Percentiles rank a stretch among this genome's conserved stretches.
Conservation (phyloP, 2,113 vertebrate species). For the Todiramphus chloris region DNA sequence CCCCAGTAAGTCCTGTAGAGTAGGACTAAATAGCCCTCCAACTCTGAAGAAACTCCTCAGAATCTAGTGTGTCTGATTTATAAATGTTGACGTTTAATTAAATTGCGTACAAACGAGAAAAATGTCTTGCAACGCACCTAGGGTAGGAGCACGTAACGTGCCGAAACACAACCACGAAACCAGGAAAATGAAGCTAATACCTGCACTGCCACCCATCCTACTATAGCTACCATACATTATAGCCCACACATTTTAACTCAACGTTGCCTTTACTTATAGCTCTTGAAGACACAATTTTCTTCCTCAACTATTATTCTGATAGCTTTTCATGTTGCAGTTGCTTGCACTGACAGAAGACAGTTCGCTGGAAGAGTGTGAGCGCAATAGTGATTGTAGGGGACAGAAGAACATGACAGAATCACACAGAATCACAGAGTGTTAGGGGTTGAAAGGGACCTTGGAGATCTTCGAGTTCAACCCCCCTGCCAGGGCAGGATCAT, state of each 20-base stretch:
- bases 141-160: neutral
- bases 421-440: too few species aligned
- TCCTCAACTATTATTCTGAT: neutral
- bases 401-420: neutral
- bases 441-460: too few species aligned
- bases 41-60: neutral
- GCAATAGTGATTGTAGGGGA: neutral
- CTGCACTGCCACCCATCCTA: neutral
- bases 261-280: neutral
- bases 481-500: too few species aligned
- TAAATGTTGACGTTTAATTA: neutral
- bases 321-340: neutral
- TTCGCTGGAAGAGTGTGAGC: neutral
- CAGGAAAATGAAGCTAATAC: neutral
- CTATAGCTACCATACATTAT: neutral
- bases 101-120: rapidly evolving
- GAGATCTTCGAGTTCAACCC: too few species aligned
- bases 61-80: neutral
- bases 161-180: neutral
- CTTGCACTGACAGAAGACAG: neutral
- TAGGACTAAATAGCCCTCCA: neutral
- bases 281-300: neutral
- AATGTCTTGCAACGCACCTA: neutral
- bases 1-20: rapidly evolving
- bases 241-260: neutral